Conservation (phyloP, 2,888 invertebrate species). For the Noctuana brunneofusca region DNA sequence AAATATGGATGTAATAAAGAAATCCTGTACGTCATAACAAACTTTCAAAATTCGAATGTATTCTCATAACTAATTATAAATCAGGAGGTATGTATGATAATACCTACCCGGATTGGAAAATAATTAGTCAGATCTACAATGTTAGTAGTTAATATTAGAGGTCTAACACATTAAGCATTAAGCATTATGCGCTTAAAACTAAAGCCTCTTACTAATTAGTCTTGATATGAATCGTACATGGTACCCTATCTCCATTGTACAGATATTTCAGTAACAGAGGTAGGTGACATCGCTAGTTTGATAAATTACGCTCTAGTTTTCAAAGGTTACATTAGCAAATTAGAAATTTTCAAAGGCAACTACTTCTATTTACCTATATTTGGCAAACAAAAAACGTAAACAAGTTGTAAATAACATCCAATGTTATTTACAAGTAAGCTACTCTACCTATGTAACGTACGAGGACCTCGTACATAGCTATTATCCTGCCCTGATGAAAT, state of each 20-base stretch:
- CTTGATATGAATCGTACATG: not conserved
- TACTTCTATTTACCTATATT: too few species aligned
- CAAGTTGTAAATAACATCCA: not conserved
- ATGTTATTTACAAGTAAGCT: conserved; percentile 7
- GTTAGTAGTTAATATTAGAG: too few species aligned
- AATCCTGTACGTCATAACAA: too few species aligned
- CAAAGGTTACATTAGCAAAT: not conserved
- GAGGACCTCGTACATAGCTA: conserved; percentile 12
- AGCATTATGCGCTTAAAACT: too few species aligned
- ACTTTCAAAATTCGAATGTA: too few species aligned
- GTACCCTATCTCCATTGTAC: not conserved
- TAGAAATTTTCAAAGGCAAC: not conserved
- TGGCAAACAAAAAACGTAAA: not conserved
- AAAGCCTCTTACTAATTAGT: too few species aligned
- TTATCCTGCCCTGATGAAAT: conserved; percentile 51
- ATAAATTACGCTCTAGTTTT: not conserved
- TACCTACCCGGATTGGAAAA: too few species aligned
- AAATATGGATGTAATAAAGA: too few species aligned
- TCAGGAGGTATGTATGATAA: too few species aligned
- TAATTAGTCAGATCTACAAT: too few species aligned
- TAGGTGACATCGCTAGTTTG: not conserved
- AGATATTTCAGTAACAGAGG: not conserved
- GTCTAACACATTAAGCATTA: too few species aligned
- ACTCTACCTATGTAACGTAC: conserved; percentile 14
- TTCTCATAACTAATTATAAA: too few species aligned